Evolutionary conservation across 2,888 invertebrate species (phyloP).

Genomic region (Temnothorax rugatulus): DNA sequence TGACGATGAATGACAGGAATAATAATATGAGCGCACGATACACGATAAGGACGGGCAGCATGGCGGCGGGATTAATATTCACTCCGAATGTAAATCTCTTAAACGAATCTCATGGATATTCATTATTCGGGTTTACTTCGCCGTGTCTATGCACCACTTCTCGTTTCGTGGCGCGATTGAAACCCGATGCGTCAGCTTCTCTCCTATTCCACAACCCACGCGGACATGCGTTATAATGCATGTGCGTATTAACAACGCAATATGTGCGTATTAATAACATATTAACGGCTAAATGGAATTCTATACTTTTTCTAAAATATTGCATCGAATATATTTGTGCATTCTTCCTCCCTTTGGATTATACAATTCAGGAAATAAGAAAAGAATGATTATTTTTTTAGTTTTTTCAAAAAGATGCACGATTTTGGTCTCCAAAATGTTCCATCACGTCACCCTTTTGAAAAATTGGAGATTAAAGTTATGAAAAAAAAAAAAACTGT

Average conservation of each 20-base stretch:
- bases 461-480: not conserved
- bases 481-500: not conserved
- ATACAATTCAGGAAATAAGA: not conserved
- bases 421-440: not conserved
- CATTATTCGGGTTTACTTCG: conserved; percentile 10
- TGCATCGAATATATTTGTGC: too few relatives aligned
- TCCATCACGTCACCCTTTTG: not conserved
- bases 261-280: not conserved
- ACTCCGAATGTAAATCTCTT: conserved; percentile 21
- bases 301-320: not conserved
- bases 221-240: conserved; percentile 7
- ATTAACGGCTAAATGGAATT: not conserved
- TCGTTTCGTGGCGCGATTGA: conserved; percentile 12
- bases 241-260: not conserved
- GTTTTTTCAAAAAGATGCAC: not conserved
- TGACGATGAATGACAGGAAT: not conserved
- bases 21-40: not conserved
- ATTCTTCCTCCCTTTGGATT: not conserved
- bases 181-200: conserved; percentile 35
- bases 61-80: conserved; percentile 28
- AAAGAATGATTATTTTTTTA: not conserved
- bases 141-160: not conserved
- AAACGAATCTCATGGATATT: conserved; percentile 44
- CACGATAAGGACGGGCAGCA: conserved; percentile 7
- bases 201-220: conserved; percentile 19